Conservation (phyloP, 2,888 invertebrate genomes). For the Smittia sp. region DNA sequence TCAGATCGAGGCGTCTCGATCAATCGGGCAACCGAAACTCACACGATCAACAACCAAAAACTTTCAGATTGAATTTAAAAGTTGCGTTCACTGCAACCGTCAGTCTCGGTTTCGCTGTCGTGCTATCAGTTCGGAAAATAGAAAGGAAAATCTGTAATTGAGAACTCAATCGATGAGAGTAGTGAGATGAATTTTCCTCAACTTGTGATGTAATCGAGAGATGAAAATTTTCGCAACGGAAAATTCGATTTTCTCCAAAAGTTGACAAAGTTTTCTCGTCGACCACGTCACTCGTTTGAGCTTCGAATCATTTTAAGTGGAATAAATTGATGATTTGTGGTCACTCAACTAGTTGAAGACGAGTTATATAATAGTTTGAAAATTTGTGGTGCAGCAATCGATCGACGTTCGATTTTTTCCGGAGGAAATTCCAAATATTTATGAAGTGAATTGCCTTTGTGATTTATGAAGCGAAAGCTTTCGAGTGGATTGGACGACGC, state of each 20-base stretch:
- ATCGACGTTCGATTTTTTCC: no score
- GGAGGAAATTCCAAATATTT: no score
- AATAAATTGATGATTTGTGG: no score
- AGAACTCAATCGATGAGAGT: neutral
- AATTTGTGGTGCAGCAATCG: no score
- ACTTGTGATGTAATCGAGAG: conserved; percentile 34
- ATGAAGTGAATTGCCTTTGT: no score
- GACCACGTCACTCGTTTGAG: neutral
- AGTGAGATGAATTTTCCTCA: conserved; percentile 22
- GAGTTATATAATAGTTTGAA: no score
- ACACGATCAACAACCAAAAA: neutral
- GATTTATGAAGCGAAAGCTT: no score
- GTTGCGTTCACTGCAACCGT: neutral
- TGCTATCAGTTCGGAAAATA: conserved; percentile 29
- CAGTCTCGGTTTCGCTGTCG: conserved; percentile 40
- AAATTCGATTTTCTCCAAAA: conserved; percentile 28
- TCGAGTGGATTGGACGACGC: no score
- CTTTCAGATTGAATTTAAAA: neutral
- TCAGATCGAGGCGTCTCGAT: no score
- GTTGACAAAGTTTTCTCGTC: neutral
- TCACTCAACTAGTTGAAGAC: no score
- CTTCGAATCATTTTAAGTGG: no score
- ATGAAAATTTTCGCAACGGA: neutral
- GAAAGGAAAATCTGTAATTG: conserved; percentile 12
- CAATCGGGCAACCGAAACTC: no score